Base-by-base conservation (phyloP, 2,797 vertebrate genomes). In the Hemibagrus guttatus region DNA sequence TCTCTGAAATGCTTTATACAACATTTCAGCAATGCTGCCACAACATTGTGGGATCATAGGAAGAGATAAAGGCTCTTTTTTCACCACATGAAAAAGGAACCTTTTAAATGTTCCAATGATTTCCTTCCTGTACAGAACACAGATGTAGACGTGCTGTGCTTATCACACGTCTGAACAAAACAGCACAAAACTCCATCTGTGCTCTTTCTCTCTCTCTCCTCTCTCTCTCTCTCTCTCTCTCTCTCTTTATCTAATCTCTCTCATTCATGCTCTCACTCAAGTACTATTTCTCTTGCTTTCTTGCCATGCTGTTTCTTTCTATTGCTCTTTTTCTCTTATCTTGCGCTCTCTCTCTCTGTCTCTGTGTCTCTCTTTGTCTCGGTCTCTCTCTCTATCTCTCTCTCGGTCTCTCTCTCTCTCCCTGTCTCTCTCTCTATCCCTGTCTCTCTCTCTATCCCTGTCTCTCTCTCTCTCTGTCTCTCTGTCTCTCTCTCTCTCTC, bases 51-150 rank as follows among this genome's bases (percentile, higher is more conserved):
- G 71, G 23, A 74, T 49, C 71, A 16, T 52, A 42, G 71, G 23
- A 49, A 74, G 23, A 74, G 71, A 23, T 74, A 1, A 49, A 74
- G 42, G 69, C 21, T 26, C 19, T 72, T 72, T 23, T 42, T 71
- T 35, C 39, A 72, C 39, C 39, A 42, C 69, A 46, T 46, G 39
- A 6, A n/a, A n/a, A 26, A 71, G 42, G 9, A 49, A 74, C 46
- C 21, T 17, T 21, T 21, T 19, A 74, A 74, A 52, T 49, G 26
- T 49, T 12, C 71, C 42, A 26, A n/a, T 74, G 46, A 69, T 49
- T 74, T 74, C 42, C 71, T 49, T 74, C 23, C 23, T 74, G 71
- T 74, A n/a, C 71, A 74, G 23, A 52, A n/a, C 39, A 74, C 68
- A 21, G 35, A 35, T 69, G 68, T 39, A 11, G 8, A 35, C 17